Evolutionary conservation across 2,113 vertebrate species (phyloP), one percentile per base, ranked within the genome.

Genomic region (Spermophilus dauricus): DNA sequence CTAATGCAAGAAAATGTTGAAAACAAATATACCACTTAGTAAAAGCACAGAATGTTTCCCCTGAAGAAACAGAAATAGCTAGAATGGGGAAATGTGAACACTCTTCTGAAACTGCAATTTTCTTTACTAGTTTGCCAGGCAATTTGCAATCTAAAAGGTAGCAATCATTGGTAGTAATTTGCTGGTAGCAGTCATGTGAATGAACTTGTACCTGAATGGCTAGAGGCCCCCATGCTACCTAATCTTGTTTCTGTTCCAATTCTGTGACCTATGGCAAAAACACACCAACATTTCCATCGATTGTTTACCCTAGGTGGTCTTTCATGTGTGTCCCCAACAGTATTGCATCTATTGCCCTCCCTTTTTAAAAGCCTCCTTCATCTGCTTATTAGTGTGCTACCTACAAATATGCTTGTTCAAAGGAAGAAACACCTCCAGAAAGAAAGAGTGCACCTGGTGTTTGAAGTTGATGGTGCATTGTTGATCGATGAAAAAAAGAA

Each of bases 381-480:
- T 14, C 48, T 39, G 80, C 58, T 72, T 87, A 42, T 65, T 48
- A 67, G 48, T 78, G 30, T 77, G 24, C 28, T 85, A 70, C 37
- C 70, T 95, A 61, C 51, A 86, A 92, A 95, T 63, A 34, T 30
- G 30, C 67, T 65, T 89, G 76, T 91, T 87, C 61, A 89, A 91
- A 97, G 80, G 85, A 86, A 94, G 56, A 97, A 97, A 93, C 22
- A 6, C 9, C 77, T 63, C 63, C 39, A 48, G 72, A 85, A 92
- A 92, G 22, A 42, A 96, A 92, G 70, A 63, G 16, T 34, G 48
- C 16, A 89, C 42, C 75, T 80, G 80, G 65, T 97, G 42, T 81
- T 96, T 95, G 67, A 96, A 94, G 69, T 16, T 88, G 32, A 70
- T 58, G 10, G 56, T 32, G 12, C 37, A 80, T 93, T 95, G 73